Evolutionary conservation across 2,113 vertebrate species (phyloP).

Genomic region (Struthidea cinerea): DNA sequence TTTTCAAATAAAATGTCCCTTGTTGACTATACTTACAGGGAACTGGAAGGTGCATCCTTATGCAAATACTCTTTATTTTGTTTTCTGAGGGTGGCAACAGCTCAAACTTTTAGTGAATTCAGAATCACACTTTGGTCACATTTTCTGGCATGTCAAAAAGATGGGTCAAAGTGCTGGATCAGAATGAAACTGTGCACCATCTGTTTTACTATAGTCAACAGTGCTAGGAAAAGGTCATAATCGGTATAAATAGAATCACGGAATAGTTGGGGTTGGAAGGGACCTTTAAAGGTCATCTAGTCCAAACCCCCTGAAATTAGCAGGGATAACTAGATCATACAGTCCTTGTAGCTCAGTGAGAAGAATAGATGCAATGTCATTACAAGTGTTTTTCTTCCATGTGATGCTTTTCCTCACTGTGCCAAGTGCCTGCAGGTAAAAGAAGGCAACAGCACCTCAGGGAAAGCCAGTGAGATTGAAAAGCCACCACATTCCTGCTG

Average conservation of each 20-base stretch:
- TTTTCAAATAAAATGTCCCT: neutral
- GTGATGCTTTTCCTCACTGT: neutral
- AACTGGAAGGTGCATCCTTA: neutral
- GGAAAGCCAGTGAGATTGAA: neutral
- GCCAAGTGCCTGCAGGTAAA: conserved; percentile 1
- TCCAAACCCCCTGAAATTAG: neutral
- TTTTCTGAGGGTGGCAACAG: neutral
- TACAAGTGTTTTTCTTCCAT: neutral
- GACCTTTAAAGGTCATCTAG: neutral
- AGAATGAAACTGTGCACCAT: neutral
- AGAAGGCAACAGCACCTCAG: neutral
- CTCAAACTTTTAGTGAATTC: neutral
- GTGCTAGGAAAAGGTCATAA: neutral
- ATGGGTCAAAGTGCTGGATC: neutral
- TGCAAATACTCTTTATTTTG: neutral
- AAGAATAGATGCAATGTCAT: neutral
- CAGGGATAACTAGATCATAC: neutral
- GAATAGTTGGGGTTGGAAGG: neutral
- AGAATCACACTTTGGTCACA: neutral
- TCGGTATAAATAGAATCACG: neutral
- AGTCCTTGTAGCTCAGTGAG: neutral
- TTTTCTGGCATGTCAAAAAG: neutral
- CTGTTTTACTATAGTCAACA: conserved; percentile 3
- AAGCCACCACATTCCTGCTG: neutral
- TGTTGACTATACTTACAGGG: neutral